These are phyloP conservation scores for Leucoma salicis DNA, from an alignment of 2,888 invertebrate species.

Conservation along the genomic window DNA sequence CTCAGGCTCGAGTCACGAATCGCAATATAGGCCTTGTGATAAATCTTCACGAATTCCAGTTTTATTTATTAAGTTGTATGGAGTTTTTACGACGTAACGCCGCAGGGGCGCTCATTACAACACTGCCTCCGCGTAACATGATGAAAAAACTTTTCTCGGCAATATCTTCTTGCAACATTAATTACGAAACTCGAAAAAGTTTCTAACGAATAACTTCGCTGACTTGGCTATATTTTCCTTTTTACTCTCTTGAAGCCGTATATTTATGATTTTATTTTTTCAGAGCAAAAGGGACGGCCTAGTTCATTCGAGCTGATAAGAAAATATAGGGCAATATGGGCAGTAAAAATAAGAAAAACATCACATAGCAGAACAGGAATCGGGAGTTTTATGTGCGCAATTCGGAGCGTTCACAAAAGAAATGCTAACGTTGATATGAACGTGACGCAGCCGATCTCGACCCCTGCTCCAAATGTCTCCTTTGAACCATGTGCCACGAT, in stretches of 20 bases:
- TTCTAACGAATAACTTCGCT: constrained; percentile 37
- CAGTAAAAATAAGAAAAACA: constrained; percentile 70
- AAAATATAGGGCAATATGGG: constrained; percentile 69
- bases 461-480: constrained; percentile 36
- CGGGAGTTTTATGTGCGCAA: constrained; percentile 75
- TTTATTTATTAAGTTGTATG: constrained; percentile 82
- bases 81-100: constrained; percentile 75
- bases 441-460: constrained; percentile 54
- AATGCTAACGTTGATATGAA: constrained; percentile 68
- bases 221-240: constrained; percentile 59
- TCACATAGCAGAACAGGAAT: constrained; percentile 76
- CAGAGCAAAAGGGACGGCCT: constrained; percentile 55
- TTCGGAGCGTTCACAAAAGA: constrained; percentile 79
- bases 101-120: constrained; percentile 74
- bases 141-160: constrained; percentile 78
- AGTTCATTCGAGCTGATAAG: constrained; percentile 64
- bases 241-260: constrained; percentile 38
- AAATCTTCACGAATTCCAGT: constrained; percentile 77
- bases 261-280: constrained; percentile 64
- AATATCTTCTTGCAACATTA: constrained; percentile 77
- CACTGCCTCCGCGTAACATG: constrained; percentile 55
- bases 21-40: constrained; percentile 68
- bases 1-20: constrained; percentile 59
- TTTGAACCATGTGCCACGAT: constrained; percentile 24
- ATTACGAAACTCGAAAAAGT: constrained; percentile 69